These are phyloP conservation scores for Melanotaenia pygmaea DNA, from an alignment of 2,797 vertebrate genomes.

Conservation along the genomic window DNA sequence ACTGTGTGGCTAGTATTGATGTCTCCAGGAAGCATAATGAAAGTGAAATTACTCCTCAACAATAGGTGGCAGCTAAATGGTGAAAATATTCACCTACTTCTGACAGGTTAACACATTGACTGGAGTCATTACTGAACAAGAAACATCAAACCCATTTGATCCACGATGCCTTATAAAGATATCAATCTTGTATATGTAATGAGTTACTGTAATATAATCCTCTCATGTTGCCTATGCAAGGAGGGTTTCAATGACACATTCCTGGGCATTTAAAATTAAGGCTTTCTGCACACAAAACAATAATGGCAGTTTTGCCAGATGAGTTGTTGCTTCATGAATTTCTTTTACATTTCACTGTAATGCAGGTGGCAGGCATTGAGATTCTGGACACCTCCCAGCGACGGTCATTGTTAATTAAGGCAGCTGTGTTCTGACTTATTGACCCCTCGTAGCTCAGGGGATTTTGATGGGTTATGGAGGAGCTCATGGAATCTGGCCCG, in stretches of 20 bases:
- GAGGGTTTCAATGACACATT: constrained; percentile 52
- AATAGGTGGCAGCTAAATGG: constrained; percentile 78
- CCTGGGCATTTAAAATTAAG: constrained; percentile 27
- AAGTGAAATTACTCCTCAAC: constrained; percentile 79
- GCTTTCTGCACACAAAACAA: constrained; percentile 44
- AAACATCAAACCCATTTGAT: constrained; percentile 62
- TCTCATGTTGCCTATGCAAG: constrained; percentile 31
- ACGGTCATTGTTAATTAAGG: constrained; percentile 89
- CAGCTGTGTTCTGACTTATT: constrained; percentile 83
- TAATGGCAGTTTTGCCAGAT: constrained; percentile 23
- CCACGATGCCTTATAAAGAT: constrained; percentile 40
- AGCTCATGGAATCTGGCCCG: constrained; percentile 85
- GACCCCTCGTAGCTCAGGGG: constrained; percentile 84
- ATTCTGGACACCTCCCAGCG: constrained; percentile 75
- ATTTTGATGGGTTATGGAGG: constrained; percentile 85
- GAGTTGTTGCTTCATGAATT: constrained; percentile 59
- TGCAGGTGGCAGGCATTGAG: constrained; percentile 70
- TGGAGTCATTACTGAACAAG: constrained; percentile 62
- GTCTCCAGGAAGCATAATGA: constrained; percentile 76
- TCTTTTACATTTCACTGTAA: constrained; percentile 48
- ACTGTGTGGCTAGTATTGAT: constrained; percentile 80
- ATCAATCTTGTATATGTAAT: constrained; percentile 54
- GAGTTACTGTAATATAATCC: constrained; percentile 46
- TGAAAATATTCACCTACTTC: constrained; percentile 74
- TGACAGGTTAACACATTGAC: constrained; percentile 80